Percentiles rank a stretch among this genome's conserved stretches.
phyloP scores from a whole-genome alignment of 2,888 invertebrate species.

The Aquatica leii region DNA sequence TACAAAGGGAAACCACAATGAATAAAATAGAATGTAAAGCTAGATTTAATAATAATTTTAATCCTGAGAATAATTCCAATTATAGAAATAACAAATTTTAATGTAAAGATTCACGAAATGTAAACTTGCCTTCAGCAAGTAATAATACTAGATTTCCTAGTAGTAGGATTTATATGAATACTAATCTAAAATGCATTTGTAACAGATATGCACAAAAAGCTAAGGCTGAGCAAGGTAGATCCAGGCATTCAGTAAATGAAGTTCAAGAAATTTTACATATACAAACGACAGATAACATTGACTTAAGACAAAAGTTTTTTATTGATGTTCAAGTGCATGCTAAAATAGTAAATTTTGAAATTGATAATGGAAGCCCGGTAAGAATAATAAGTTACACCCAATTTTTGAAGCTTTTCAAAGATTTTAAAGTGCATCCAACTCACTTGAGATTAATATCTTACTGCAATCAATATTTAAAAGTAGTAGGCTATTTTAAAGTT shows the following conservation, averaged over 20 bases:
- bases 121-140: not conserved
- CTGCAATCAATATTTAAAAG: slow-evolving; percentile 1
- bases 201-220: not conserved
- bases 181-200: not conserved
- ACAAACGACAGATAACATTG: too few species aligned
- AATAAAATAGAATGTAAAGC: too few species aligned
- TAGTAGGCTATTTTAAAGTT: not conserved
- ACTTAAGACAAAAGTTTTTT: too few species aligned
- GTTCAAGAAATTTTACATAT: too few species aligned
- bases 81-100: not conserved
- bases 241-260: too few species aligned
- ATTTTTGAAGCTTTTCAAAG: not conserved
- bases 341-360: not conserved
- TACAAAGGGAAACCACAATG: too few species aligned
- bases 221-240: not conserved
- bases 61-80: too few species aligned
- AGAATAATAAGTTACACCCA: not conserved
- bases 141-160: too few species aligned
- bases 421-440: not conserved
- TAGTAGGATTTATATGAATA: not conserved
- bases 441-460: not conserved
- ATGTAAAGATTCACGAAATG: too few species aligned
- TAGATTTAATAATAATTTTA: too few species aligned
- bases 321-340: not conserved
- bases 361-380: not conserved